phyloP scores from a whole-genome alignment of 2,888 invertebrate genomes.

The Andrena minutula region DNA sequence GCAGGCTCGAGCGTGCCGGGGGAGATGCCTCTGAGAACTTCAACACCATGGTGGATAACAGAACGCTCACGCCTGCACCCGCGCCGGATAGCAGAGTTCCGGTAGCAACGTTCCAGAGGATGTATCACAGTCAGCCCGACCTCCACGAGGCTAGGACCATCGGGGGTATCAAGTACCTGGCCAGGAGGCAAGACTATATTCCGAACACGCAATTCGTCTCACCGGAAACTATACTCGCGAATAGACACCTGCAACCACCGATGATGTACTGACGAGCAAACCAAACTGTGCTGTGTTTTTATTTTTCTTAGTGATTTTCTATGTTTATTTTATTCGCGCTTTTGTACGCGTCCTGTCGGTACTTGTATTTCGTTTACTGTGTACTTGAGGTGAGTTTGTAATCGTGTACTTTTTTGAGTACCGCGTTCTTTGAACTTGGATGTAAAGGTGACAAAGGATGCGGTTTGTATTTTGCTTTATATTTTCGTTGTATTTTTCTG shows the following conservation, averaged over 20 bases:
- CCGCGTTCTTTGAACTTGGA: background rate
- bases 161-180: conserved; percentile 77
- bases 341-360: background rate
- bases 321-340: background rate
- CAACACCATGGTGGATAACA: background rate
- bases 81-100: conserved; percentile 17
- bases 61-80: background rate
- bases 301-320: background rate
- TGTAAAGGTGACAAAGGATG: background rate
- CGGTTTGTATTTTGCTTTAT: conserved; percentile 6
- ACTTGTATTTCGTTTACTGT: background rate
- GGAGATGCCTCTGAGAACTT: conserved; percentile 54
- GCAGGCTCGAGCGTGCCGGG: conserved; percentile 52
- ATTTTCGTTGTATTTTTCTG: background rate
- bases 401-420: conserved; percentile 15
- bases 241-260: conserved; percentile 37
- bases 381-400: background rate
- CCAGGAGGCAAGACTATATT: conserved; percentile 71
- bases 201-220: conserved; percentile 50
- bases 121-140: conserved; percentile 49
- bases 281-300: background rate
- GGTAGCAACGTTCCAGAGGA: conserved; percentile 2
- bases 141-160: conserved; percentile 74
- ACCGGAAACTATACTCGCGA: conserved; percentile 49
- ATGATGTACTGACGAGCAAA: conserved; percentile 24